Percentiles rank a stretch among this genome's conserved stretches.
Evolutionary conservation across 1,140 invertebrate species (phyloP).

Genomic region (Cyclargus thomasi): DNA sequence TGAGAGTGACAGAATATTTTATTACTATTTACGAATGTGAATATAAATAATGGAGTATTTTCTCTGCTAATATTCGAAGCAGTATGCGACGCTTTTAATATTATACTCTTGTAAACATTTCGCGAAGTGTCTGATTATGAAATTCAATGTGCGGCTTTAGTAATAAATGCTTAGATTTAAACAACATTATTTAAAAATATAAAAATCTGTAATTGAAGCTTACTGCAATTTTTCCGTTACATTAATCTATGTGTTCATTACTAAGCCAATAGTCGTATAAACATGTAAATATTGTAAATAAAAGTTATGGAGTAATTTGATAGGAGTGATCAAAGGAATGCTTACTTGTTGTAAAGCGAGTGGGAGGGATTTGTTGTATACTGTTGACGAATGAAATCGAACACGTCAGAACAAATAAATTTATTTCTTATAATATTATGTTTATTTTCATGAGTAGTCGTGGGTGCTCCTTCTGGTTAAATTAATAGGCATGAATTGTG

Average conservation of each 20-base stretch:
- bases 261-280: background rate
- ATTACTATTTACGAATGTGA: background rate
- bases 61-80: background rate
- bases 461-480: background rate
- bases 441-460: slow-evolving; percentile 34
- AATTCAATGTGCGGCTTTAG: background rate
- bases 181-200: background rate
- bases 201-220: background rate
- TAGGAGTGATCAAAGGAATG: slow-evolving; percentile 6
- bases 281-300: slow-evolving; percentile 51
- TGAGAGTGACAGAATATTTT: no score
- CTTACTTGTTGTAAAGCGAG: slow-evolving; percentile 10
- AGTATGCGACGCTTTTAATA: background rate
- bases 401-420: slow-evolving; percentile 63
- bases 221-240: background rate
- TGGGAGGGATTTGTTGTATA: slow-evolving; percentile 4
- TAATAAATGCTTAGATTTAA: background rate
- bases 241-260: background rate
- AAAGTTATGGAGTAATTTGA: slow-evolving; percentile 27
- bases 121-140: background rate
- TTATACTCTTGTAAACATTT: background rate
- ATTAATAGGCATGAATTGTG: background rate
- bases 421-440: slow-evolving; percentile 60
- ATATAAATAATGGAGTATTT: background rate
- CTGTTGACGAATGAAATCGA: slow-evolving; percentile 27